Evolutionary conservation across 2,888 invertebrate genomes (phyloP).

Genomic region (Drosophila multiciliata): DNA sequence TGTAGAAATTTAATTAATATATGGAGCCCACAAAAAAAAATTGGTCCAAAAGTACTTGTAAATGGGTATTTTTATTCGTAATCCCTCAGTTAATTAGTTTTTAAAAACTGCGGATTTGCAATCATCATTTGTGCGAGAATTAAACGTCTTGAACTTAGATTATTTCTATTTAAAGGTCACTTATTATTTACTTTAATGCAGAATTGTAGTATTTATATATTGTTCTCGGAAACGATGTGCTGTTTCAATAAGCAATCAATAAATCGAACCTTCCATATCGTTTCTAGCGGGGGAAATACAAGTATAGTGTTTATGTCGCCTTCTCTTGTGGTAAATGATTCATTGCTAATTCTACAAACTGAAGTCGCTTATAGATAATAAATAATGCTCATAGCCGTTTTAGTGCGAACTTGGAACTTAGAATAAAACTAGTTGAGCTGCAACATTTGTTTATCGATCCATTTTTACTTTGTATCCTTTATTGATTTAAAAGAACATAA

Average conservation of each 20-base stretch:
- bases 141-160: neutral
- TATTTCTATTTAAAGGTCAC: neutral
- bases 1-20: neutral
- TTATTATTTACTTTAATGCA: neutral
- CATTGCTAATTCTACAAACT: slow-evolving; percentile 2
- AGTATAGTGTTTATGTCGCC: neutral
- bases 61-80: neutral
- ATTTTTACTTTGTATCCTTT: slow-evolving; percentile 1
- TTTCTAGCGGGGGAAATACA: slow-evolving; percentile 4
- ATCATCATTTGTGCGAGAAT: neutral
- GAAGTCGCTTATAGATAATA: neutral
- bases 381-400: slow-evolving; percentile 2
- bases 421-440: slow-evolving; percentile 7
- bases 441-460: slow-evolving; percentile 5
- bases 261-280: neutral
- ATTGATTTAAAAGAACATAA: neutral
- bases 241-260: neutral
- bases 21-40: neutral
- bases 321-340: slow-evolving; percentile 3
- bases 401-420: neutral
- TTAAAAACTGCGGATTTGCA: neutral
- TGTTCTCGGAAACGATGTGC: neutral
- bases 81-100: too few species aligned
- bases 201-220: neutral
- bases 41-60: neutral